Conservation (phyloP, 1,140 invertebrate species). For the Nebria ingens region DNA sequence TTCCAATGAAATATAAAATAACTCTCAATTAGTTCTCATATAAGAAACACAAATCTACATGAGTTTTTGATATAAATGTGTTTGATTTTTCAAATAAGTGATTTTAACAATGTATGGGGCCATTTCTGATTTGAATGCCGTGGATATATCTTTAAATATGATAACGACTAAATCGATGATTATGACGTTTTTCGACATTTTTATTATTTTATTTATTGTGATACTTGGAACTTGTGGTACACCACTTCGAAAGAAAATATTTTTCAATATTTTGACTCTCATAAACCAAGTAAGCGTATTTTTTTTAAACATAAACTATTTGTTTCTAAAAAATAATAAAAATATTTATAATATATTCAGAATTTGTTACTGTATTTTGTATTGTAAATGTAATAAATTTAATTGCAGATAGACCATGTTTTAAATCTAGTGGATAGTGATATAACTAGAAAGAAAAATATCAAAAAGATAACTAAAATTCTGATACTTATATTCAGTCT, state of each 20-base stretch:
- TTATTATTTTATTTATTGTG: not conserved
- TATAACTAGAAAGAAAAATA: not conserved
- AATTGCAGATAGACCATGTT: not conserved
- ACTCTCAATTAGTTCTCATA: too few species aligned
- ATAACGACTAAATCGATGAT: not conserved
- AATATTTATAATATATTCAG: not conserved
- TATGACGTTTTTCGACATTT: not conserved
- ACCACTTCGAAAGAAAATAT: not conserved
- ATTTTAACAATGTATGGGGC: not conserved
- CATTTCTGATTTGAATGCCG: not conserved
- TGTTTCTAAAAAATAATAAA: not conserved
- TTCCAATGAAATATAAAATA: too few species aligned
- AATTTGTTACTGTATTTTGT: not conserved
- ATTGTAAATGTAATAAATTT: not conserved
- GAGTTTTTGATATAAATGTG: conserved; percentile 19
- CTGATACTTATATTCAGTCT: not conserved
- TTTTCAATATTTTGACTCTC: not conserved
- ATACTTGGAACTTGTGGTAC: not conserved
- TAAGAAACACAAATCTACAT: too few species aligned
- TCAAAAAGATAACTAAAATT: not conserved
- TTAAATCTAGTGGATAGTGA: not conserved
- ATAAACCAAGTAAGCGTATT: not conserved
- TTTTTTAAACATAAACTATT: too few species aligned
- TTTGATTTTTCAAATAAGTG: not conserved
- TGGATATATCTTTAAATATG: not conserved